phyloP scores from a whole-genome alignment of 2,797 vertebrate species.

The Scleropages formosus region DNA sequence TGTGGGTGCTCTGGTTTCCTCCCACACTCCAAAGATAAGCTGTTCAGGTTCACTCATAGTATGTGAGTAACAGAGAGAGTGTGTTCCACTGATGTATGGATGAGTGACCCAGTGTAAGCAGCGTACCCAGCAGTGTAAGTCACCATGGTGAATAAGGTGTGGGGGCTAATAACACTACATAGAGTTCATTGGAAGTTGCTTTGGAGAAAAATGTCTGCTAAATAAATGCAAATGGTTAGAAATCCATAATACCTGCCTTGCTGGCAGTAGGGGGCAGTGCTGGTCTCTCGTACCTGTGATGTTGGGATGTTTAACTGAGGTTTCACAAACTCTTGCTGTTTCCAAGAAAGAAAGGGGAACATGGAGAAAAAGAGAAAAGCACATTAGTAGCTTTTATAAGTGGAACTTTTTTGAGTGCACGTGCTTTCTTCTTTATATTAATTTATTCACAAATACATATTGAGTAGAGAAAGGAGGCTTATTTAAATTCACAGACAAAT shows the following conservation, averaged over 20 bases:
- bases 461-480: background rate
- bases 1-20: no score
- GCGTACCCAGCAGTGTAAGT: no score
- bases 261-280: constrained; percentile 65
- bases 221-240: no score
- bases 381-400: background rate
- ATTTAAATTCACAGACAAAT: background rate
- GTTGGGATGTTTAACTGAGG: background rate
- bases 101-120: no score
- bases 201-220: no score
- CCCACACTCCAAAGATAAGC: no score
- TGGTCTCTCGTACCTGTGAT: constrained; percentile 57
- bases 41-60: no score
- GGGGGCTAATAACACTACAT: no score
- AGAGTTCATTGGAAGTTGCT: no score
- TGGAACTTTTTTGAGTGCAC: background rate
- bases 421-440: background rate
- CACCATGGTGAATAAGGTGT: no score
- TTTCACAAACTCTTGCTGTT: background rate
- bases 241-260: constrained; percentile 32
- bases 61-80: no score
- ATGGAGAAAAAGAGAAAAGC: background rate
- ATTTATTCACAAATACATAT: background rate
- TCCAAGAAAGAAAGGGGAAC: background rate
- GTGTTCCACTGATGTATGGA: no score